Evolutionary conservation across 2,113 vertebrate species (phyloP).

Genomic region (Thoracochromis brauschi): DNA sequence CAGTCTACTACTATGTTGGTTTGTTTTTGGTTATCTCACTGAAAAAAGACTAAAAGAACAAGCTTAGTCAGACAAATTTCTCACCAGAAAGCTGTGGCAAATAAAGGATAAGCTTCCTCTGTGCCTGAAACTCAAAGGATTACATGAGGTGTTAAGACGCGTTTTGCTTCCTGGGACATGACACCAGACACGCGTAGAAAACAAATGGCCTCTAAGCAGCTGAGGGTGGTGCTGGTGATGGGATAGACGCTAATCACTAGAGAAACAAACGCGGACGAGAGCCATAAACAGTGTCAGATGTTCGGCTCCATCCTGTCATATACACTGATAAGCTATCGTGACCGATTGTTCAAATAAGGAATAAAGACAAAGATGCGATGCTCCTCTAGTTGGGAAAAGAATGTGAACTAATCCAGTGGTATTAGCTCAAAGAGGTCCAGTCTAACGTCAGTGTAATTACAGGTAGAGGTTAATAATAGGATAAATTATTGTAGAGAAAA

Average conservation of each 20-base stretch:
- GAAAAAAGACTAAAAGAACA: background rate
- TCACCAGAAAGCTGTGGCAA: background rate
- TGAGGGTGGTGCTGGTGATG: background rate
- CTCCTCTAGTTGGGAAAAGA: background rate
- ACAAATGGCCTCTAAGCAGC: background rate
- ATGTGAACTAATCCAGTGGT: background rate
- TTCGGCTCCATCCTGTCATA: background rate
- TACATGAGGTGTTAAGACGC: background rate
- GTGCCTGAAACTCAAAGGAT: background rate
- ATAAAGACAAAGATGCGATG: background rate
- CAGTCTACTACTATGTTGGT: background rate
- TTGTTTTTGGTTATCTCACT: background rate
- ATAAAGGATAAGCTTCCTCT: background rate
- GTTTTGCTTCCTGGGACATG: background rate
- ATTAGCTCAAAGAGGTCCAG: background rate
- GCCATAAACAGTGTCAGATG: background rate
- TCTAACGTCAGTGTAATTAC: background rate
- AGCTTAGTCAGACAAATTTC: accelerated
- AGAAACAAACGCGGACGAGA: background rate
- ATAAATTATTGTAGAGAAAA: background rate
- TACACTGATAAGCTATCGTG: background rate
- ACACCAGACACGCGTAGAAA: constrained; percentile 19
- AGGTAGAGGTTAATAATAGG: background rate
- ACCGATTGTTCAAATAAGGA: background rate
- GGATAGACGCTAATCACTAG: background rate